phyloP scores from a whole-genome alignment of 2,888 invertebrate genomes.

The Drosophila anomalipes region DNA sequence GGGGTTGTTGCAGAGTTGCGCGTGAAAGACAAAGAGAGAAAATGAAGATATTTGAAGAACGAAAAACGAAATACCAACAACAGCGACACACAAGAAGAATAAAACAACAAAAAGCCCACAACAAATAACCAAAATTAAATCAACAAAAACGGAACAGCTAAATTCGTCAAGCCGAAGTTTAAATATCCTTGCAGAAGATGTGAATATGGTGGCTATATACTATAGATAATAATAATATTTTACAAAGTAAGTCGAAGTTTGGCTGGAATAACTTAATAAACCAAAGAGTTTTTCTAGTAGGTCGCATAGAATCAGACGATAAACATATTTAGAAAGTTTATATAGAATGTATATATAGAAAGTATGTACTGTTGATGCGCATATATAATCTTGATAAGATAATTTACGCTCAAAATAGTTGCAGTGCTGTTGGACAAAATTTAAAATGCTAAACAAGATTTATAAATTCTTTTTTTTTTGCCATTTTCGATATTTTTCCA shows the following conservation, averaged over 20 bases:
- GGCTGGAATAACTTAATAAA: not conserved
- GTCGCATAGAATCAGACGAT: not conserved
- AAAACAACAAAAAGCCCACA: slow-evolving; percentile 42
- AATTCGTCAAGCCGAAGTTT: not conserved
- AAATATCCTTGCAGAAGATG: not conserved
- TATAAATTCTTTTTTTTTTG: not conserved
- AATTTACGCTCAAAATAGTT: not conserved
- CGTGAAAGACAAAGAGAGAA: slow-evolving; percentile 80
- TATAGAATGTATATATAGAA: not conserved
- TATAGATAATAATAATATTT: not conserved
- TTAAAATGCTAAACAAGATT: not conserved
- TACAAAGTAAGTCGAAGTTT: too few species aligned
- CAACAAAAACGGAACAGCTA: not conserved
- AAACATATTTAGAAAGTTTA: not conserved
- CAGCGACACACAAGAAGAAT: slow-evolving; percentile 60
- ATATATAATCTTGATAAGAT: not conserved
- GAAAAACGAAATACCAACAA: slow-evolving; percentile 75
- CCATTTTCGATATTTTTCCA: not conserved
- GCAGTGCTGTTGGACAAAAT: rapidly evolving
- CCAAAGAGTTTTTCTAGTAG: not conserved
- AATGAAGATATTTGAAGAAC: slow-evolving; percentile 81
- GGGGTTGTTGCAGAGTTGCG: slow-evolving; percentile 43
- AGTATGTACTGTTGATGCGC: not conserved
- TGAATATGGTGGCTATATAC: not conserved
- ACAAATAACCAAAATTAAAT: slow-evolving; percentile 23